Conservation (phyloP, 2,797 vertebrate genomes). For the Austrolebias charrua region DNA sequence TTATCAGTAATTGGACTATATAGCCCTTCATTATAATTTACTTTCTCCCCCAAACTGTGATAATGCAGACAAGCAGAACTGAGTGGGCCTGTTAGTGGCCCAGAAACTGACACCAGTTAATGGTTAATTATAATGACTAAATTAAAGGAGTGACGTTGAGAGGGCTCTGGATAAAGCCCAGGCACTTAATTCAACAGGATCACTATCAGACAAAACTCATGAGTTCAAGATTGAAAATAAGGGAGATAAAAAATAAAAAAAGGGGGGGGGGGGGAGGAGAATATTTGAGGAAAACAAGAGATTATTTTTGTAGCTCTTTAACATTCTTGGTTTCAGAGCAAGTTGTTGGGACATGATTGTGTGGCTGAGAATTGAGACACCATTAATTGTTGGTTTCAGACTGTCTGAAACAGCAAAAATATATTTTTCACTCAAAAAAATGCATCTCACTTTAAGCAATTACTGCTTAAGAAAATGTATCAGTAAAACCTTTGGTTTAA, state of each 20-base stretch:
- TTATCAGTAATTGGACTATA: constrained; percentile 99
- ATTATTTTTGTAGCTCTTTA: constrained; percentile 21
- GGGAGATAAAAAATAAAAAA: constrained; percentile 27
- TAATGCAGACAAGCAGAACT: constrained; percentile 99
- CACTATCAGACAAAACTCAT: constrained; percentile 86
- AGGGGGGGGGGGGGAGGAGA: background rate
- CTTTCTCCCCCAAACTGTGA: constrained; percentile 97
- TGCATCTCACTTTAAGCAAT: no score
- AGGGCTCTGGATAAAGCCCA: constrained; percentile 88
- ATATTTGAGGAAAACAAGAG: constrained; percentile 28
- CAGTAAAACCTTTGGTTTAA: background rate
- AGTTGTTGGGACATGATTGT: constrained; percentile 7
- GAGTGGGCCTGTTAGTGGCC: constrained; percentile 98
- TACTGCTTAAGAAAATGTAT: constrained; percentile 6
- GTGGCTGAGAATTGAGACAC: constrained; percentile 27
- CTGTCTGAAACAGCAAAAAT: constrained; percentile 28
- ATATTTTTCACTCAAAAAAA: no score
- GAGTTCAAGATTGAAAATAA: constrained; percentile 66
- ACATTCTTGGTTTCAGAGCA: constrained; percentile 20
- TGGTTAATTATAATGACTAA: constrained; percentile 99
- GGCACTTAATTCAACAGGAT: constrained; percentile 92
- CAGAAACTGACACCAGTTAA: constrained; percentile 99
- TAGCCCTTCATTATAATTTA: constrained; percentile 99
- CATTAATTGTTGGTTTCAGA: constrained; percentile 47
- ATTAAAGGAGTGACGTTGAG: constrained; percentile 95